Evolutionary conservation across 2,888 invertebrate genomes (phyloP).

Genomic region (Osedax frankpressi): DNA sequence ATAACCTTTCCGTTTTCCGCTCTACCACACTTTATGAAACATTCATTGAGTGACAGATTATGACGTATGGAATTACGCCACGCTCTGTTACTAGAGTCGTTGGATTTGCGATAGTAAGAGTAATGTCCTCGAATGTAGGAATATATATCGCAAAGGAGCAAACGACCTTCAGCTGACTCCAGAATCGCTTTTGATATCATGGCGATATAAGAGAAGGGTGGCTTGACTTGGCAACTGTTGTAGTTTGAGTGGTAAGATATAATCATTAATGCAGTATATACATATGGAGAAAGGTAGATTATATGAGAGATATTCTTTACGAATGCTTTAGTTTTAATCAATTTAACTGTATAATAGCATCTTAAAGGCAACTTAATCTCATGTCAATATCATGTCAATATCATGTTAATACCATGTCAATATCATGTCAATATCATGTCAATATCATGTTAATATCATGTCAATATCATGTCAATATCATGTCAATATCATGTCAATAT

Average conservation of each 20-base stretch:
- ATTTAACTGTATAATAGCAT: too few species aligned
- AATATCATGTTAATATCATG: too few species aligned
- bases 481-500: too few species aligned
- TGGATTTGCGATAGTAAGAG: slow-evolving; percentile 35
- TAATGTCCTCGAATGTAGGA: slow-evolving; percentile 39
- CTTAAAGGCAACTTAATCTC: too few species aligned
- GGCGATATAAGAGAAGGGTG: slow-evolving; percentile 39
- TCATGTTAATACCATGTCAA: too few species aligned
- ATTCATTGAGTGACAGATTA: slow-evolving; percentile 42
- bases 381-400: too few species aligned
- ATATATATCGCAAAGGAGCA: slow-evolving; percentile 42
- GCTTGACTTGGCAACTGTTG: slow-evolving; percentile 26
- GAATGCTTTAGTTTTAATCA: too few species aligned
- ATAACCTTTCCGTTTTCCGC: slow-evolving; percentile 71
- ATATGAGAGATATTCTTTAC: too few species aligned
- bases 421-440: too few species aligned
- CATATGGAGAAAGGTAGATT: too few species aligned
- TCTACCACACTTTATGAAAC: slow-evolving; percentile 41
- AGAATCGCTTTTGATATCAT: slow-evolving; percentile 43
- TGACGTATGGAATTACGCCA: slow-evolving; percentile 44
- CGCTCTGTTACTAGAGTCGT: slow-evolving; percentile 33
- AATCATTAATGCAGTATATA: neutral
- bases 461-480: too few species aligned
- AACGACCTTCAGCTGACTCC: slow-evolving; percentile 33
- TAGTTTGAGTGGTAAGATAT: neutral